These are phyloP conservation scores for Pardosa pseudoannulata DNA, from an alignment of 2,888 invertebrate species.

Conservation along the genomic window DNA sequence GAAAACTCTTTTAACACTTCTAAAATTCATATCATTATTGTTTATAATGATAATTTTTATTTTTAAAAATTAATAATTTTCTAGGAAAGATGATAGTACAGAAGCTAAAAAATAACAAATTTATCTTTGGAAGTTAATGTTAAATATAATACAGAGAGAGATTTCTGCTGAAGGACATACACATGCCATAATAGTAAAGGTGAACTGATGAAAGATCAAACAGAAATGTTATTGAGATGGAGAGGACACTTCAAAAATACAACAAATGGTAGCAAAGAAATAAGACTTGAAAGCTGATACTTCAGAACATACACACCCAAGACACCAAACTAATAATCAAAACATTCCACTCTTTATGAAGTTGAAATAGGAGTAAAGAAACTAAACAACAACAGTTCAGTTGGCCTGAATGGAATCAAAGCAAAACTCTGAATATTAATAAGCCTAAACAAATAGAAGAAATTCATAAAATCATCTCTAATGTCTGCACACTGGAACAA, in stretches of 20 bases:
- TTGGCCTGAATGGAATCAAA: not conserved
- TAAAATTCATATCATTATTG: too few species aligned
- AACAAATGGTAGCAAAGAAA: not conserved
- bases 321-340: not conserved
- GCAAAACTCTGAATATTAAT: too few species aligned
- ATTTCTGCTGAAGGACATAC: not conserved
- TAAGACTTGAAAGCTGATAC: too few species aligned
- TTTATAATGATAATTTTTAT: too few species aligned
- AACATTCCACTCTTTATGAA: not conserved
- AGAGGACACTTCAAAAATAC: not conserved
- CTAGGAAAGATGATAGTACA: too few species aligned
- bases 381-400: not conserved
- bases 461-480: too few species aligned
- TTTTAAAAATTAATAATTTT: too few species aligned
- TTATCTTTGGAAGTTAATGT: too few species aligned
- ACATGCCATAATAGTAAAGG: constrained; percentile 3
- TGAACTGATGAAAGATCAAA: constrained; percentile 22
- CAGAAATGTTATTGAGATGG: not conserved
- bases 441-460: too few species aligned
- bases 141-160: constrained; percentile 2
- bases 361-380: not conserved
- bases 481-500: too few species aligned
- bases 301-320: not conserved
- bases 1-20: too few species aligned
- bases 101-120: too few species aligned